Evolutionary conservation across 35 echinoderm and acorn worm species (phyloP).

Genomic region (Ophiothrix spiculata): DNA sequence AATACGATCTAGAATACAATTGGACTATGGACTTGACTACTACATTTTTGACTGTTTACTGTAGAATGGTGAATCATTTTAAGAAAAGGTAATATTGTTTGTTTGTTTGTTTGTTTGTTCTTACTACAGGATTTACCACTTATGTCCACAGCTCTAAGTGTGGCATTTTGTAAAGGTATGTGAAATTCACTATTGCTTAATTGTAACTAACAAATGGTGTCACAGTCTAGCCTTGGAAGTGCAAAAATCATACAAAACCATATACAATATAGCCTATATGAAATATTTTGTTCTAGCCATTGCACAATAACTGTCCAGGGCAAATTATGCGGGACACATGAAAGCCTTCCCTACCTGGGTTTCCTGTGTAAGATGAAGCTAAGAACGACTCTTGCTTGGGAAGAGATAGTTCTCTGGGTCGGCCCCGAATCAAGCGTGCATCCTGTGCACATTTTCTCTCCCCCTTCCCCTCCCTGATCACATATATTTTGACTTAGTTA

Average conservation of each 20-base stretch:
- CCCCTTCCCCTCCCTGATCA: background rate
- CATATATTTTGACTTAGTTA: too few species aligned
- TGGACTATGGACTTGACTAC: too few species aligned
- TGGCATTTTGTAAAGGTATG: slow-evolving; percentile 42
- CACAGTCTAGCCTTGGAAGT: background rate
- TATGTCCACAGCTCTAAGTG: slow-evolving; percentile 4
- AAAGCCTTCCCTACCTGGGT: too few species aligned
- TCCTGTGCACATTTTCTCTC: background rate
- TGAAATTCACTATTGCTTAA: background rate
- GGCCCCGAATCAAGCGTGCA: background rate
- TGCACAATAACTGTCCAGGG: too few species aligned
- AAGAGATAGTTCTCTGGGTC: too few species aligned
- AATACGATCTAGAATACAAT: too few species aligned
- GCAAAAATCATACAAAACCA: too few species aligned
- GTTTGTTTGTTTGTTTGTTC: background rate
- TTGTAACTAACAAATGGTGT: background rate
- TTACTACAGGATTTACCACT: slow-evolving; percentile 35
- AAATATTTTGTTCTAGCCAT: too few species aligned
- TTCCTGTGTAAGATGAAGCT: too few species aligned
- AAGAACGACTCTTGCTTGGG: too few species aligned
- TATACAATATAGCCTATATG: too few species aligned
- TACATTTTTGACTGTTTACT: background rate
- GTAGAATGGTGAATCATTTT: background rate
- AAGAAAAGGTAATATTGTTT: background rate
- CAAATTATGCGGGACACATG: too few species aligned